These are phyloP conservation scores for Atractosteus spatula DNA, from an alignment of 2,113 vertebrate genomes.

Conservation along the genomic window DNA sequence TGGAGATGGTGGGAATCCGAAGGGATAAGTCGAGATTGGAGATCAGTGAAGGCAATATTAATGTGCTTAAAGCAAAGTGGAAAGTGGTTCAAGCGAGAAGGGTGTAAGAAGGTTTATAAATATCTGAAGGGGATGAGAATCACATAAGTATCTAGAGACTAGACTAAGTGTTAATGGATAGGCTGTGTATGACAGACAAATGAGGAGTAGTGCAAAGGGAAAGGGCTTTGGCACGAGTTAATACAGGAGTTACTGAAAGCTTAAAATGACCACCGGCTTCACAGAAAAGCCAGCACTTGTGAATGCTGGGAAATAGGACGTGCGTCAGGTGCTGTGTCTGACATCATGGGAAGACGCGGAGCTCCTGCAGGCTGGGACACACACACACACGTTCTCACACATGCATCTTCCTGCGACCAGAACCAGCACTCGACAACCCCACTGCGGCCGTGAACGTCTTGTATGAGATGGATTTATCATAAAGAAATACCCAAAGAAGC, in stretches of 20 bases:
- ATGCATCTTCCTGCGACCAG: background rate
- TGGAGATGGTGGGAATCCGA: slow-evolving; percentile 25
- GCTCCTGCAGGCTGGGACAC: background rate
- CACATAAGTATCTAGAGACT: slow-evolving; percentile 30
- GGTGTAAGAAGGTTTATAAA: slow-evolving; percentile 33
- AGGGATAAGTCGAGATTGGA: slow-evolving; percentile 36
- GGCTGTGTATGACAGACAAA: slow-evolving; percentile 27
- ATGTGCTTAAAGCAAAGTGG: slow-evolving; percentile 35
- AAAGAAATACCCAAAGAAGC: slow-evolving; percentile 24
- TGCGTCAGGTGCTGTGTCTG: too few relatives aligned
- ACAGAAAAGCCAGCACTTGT: background rate
- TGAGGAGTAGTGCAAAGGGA: slow-evolving; percentile 12
- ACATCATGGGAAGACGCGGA: too few relatives aligned
- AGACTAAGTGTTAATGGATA: slow-evolving; percentile 27
- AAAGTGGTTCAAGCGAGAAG: slow-evolving; percentile 26
- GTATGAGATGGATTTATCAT: background rate
- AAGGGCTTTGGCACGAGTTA: slow-evolving; percentile 2
- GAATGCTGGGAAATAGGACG: background rate
- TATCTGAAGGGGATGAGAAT: slow-evolving; percentile 35
- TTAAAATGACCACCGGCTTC: slow-evolving; percentile 10
- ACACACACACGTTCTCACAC: background rate
- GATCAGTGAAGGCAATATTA: slow-evolving; percentile 39
- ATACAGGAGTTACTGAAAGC: slow-evolving; percentile 19
- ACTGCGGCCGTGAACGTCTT: slow-evolving; percentile 6
- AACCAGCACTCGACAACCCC: background rate